A percentile compares a stretch with the other conserved stretches of the same genome.
Conservation (phyloP, 2,888 invertebrate genomes). For the Lacanobia oleracea region DNA sequence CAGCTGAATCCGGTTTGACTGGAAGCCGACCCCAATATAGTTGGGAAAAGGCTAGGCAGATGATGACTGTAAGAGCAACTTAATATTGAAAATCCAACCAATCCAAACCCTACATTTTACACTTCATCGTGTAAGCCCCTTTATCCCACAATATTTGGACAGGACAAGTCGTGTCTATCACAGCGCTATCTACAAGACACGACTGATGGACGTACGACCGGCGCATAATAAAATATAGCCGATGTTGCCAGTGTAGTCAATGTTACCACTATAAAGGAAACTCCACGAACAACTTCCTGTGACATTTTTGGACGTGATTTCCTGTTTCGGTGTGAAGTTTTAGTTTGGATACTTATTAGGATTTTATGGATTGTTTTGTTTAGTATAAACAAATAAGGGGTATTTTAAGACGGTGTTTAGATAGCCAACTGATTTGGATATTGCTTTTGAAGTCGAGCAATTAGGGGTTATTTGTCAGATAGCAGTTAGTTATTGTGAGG, state of each 20-base stretch:
- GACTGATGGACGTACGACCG: constrained; percentile 73
- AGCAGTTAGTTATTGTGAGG: too few species aligned
- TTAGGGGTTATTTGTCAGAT: too few species aligned
- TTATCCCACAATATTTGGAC: constrained; percentile 41
- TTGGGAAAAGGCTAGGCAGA: too few species aligned
- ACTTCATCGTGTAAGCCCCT: constrained; percentile 8
- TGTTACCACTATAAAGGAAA: constrained; percentile 71
- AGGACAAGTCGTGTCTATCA: constrained; percentile 57
- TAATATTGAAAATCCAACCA: neutral
- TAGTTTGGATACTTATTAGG: constrained; percentile 48
- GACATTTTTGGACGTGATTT: constrained; percentile 84
- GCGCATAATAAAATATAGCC: constrained; percentile 79
- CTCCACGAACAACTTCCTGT: constrained; percentile 78
- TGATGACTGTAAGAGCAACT: too few species aligned
- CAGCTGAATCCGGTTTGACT: too few species aligned
- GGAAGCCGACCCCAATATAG: too few species aligned
- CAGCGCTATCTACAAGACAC: constrained; percentile 52
- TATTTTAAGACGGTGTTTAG: neutral
- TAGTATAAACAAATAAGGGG: neutral
- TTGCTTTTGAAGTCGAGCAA: too few species aligned
- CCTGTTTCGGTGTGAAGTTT: constrained; percentile 71
- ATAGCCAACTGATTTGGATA: neutral
- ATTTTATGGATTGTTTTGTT: constrained; percentile 29
- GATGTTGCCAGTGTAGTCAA: constrained; percentile 61
- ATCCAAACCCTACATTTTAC: neutral